These are phyloP conservation scores for Drosophila longiperda DNA, from an alignment of 2,888 invertebrate genomes.

Conservation along the genomic window DNA sequence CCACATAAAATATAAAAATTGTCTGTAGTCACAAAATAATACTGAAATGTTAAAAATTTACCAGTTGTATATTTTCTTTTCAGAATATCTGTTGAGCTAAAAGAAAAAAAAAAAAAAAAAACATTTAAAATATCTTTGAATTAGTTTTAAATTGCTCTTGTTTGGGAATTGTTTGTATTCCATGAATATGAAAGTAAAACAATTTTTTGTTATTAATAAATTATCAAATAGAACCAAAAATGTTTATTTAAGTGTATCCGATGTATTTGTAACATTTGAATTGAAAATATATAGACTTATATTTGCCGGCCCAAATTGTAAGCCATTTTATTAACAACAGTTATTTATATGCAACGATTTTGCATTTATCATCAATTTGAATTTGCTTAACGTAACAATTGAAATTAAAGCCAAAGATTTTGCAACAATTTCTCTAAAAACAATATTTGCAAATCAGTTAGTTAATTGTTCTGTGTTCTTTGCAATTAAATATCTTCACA, in stretches of 20 bases:
- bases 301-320: conserved; percentile 5
- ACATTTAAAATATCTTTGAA: fast-evolving
- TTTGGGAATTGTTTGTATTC: not conserved
- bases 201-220: not conserved
- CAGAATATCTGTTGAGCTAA: not conserved
- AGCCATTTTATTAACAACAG: conserved; percentile 26
- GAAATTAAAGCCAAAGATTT: not conserved
- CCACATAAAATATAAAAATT: not conserved
- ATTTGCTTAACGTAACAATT: not conserved
- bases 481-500: not conserved
- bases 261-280: not conserved
- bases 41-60: not conserved
- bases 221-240: not conserved
- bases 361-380: conserved; percentile 14
- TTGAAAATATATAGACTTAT: conserved; percentile 22
- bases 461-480: not conserved
- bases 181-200: not conserved
- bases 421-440: not conserved
- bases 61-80: not conserved
- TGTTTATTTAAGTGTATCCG: not conserved
- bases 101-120: not conserved
- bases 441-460: not conserved
- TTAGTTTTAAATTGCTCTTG: not conserved
- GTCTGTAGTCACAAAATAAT: not conserved
- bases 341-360: conserved; percentile 21